Evolutionary conservation across 1,140 invertebrate genomes (phyloP).

Genomic region (Drosophila rufa): DNA sequence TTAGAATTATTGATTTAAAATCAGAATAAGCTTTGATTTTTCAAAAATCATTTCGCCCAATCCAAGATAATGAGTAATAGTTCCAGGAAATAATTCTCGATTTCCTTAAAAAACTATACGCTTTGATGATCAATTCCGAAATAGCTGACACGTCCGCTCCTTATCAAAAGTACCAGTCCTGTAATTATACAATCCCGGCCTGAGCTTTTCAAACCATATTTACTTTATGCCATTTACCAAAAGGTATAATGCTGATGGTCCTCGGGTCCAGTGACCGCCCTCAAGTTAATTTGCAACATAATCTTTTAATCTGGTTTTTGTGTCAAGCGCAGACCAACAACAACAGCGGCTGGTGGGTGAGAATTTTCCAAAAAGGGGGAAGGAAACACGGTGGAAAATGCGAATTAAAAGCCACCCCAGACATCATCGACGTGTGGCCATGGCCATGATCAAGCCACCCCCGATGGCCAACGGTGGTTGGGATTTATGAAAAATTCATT

Average conservation of each 20-base stretch:
- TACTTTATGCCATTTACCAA: constrained; percentile 18
- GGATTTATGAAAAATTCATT: constrained; percentile 80
- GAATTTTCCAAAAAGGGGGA: constrained; percentile 12
- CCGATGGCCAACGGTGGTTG: constrained; percentile 43
- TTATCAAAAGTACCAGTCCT: background rate
- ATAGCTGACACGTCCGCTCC: background rate
- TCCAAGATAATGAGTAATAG: too few relatives aligned
- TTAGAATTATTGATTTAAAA: background rate
- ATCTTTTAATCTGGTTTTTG: constrained; percentile 82
- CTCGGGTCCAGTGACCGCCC: constrained; percentile 42
- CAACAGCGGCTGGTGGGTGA: constrained; percentile 8
- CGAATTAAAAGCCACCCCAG: constrained; percentile 47
- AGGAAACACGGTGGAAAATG: constrained; percentile 8
- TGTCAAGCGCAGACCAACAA: constrained; percentile 71
- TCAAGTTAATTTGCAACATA: constrained; percentile 81
- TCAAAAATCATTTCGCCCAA: background rate
- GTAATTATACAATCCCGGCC: constrained; percentile 9
- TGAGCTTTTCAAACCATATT: constrained; percentile 20
- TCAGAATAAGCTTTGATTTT: background rate
- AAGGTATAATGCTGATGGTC: constrained; percentile 22
- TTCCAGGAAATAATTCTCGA: background rate
- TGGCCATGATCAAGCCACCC: constrained; percentile 34
- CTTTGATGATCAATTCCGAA: background rate
- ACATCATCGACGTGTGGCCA: constrained; percentile 14
- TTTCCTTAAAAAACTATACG: background rate